Base-by-base conservation (phyloP, 2,888 invertebrate genomes). In the Plebejus anna region DNA sequence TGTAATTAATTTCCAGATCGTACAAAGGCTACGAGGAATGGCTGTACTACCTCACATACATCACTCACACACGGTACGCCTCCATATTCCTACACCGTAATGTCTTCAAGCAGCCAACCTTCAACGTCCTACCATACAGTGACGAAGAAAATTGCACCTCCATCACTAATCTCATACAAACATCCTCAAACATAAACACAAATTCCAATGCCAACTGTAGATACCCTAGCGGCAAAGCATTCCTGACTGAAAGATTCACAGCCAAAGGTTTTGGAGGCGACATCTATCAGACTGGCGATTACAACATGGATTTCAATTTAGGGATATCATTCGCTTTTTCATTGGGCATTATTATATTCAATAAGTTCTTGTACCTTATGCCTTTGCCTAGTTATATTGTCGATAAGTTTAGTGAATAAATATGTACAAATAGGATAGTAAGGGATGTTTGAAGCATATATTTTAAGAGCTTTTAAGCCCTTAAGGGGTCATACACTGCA, bases 311-410 rank as follows among this genome's bases (percentile, higher is more conserved):
- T 81, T 95, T 97, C 75, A 98, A 98, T 91, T 95, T 98, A 77
- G 96, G 97, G 0, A 95, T 98, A 42, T 96, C 97, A 0, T 96
- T 98, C 80, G 97, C 97, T 0, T 98, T 98, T 84, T 96, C 97
- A 0, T 90, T 97, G 0, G 97, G 97, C 0, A 95, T 98, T 81
- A 96, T 97, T 79, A 94, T 98, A 73, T 94, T 98, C 5, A 98
- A 98, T 86, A 96, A 98, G 87, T 95, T 98, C 79, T 90, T 98
- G 76, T 98, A 98, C 89, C 90, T 98, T 71, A 95, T 98, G 82
- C 98, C 98, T 0, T 89, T 98, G 82, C 98, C 98, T 0, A 96
- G 96, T 55, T 97, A 96, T 85, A 95, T 98, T 16, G 97, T 97
- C 84, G 96, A 97, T 79, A 98, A 98, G 90, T 98, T 98, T 91